Evolutionary conservation across 1,140 invertebrate species (phyloP), one percentile per base, ranked within the genome.

Genomic region (Odontomachus brunneus): DNA sequence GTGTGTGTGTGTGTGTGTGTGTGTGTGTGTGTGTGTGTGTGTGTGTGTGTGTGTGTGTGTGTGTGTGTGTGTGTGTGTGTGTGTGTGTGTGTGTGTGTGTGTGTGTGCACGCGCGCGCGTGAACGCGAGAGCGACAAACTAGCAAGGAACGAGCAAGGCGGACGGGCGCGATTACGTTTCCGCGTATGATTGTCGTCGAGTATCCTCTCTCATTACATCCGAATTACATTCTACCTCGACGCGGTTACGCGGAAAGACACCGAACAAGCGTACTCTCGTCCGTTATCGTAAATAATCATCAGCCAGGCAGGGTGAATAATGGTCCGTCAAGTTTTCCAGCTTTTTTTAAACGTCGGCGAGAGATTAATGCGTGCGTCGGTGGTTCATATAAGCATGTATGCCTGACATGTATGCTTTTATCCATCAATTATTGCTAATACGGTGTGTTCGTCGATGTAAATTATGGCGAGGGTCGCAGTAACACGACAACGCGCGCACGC

Each of bases 221-320:
- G 24, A 26, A 66, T 86, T 83, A 76, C 44, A 82, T 78, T 51
- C 24, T 71, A 72, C 67, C 66, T 60, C 60, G 19, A 7, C 33
- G 7, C 53, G 26, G 26, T 71, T 49, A 38, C 2, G 22, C 4
- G 19, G 12, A 53, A 80, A 72, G 82, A 82, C 33, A 82, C 53
- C 33, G 22, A 48, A 51, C 44, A 67, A 75, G 57, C 22, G 48
- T 44, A 44, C 55, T 38, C 60, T 26, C 53, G 53, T 63, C 17
- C n/a, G 71, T 81, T 87, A 82, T 82, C 84, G 67, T 83, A 87
- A 84, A 88, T 84, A 84, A 67, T 82, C 82, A 73, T 76, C 82
- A 59, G 44, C n/a, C 29, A 44, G 55, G 5, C 65, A 33, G 33
- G 29, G 17, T 87, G 85, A 88, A 62, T 88, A 84, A 82, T 85